Percentiles rank a stretch among this genome's conserved stretches.
These are phyloP conservation scores for Gonioctena quinquepunctata DNA, from an alignment of 1,140 invertebrate species.

Conservation along the genomic window DNA sequence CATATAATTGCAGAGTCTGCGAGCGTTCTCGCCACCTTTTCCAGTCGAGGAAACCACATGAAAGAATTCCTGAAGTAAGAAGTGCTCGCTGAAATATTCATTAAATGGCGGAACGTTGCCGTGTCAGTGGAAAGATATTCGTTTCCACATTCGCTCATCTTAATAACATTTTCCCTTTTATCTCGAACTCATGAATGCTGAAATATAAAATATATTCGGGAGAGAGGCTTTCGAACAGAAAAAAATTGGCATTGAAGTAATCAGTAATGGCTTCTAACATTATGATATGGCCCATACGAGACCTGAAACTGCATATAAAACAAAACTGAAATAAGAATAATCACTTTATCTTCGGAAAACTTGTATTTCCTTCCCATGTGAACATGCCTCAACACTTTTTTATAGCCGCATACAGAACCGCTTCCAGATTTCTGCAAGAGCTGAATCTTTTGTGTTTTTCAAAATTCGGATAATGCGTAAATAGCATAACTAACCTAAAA, in stretches of 20 bases:
- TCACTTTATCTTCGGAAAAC: no score
- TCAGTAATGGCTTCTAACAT: no score
- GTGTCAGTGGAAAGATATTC: slow-evolving; percentile 26
- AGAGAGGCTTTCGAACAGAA: neutral
- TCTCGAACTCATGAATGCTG: slow-evolving; percentile 29
- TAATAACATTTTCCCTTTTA: slow-evolving; percentile 34
- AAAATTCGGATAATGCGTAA: no score
- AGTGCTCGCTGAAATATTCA: neutral
- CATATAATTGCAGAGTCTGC: neutral
- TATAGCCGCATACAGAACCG: no score
- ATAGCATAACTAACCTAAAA: no score
- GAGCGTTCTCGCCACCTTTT: neutral
- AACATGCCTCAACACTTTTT: no score
- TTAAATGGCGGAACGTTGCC: neutral
- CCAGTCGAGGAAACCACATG: neutral
- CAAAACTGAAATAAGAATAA: no score
- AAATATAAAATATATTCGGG: neutral
- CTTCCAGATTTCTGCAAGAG: no score
- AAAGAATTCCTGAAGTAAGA: neutral
- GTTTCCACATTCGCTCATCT: slow-evolving; percentile 32
- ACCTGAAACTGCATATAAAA: no score
- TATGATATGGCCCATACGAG: no score
- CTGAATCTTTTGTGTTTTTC: no score
- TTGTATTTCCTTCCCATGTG: no score
- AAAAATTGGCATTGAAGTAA: neutral